A percentile compares a stretch with the other conserved stretches of the same genome.
phyloP scores from a whole-genome alignment of 1,140 invertebrate genomes.

The Reticulitermes speratus region DNA sequence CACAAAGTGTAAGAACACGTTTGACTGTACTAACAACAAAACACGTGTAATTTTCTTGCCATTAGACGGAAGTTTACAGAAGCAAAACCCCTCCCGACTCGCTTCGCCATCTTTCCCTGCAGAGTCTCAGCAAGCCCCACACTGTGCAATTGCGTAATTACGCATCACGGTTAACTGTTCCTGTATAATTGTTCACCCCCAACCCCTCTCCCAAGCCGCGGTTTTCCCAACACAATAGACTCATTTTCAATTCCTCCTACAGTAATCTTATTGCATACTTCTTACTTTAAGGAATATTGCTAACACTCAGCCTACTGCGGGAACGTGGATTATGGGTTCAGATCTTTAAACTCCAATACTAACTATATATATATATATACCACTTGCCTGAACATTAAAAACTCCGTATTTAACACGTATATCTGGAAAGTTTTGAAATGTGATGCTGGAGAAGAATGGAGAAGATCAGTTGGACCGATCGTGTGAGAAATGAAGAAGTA shows the following conservation, averaged over 20 bases:
- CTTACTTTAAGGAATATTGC: too few species aligned
- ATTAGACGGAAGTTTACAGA: not conserved
- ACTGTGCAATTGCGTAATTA: not conserved
- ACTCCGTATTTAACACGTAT: too few species aligned
- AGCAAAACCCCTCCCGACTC: not conserved
- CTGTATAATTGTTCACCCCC: not conserved
- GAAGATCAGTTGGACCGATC: too few species aligned
- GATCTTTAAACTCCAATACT: too few species aligned
- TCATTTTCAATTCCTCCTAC: not conserved
- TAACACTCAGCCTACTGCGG: too few species aligned
- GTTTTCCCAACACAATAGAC: not conserved
- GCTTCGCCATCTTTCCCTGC: not conserved
- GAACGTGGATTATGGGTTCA: too few species aligned
- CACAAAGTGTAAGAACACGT: not conserved
- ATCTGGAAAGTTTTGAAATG: too few species aligned
- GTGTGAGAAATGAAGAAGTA: too few species aligned
- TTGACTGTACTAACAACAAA: not conserved
- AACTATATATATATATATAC: too few species aligned
- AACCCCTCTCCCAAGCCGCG: not conserved
- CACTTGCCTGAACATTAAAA: too few species aligned
- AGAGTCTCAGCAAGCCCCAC: too few species aligned
- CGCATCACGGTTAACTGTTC: not conserved
- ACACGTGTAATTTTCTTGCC: not conserved
- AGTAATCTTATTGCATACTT: not conserved
- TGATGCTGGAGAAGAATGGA: too few species aligned